Evolutionary conservation across 2,797 vertebrate genomes (phyloP), one percentile per base, ranked within the genome.

Genomic region (Sylvilagus floridanus): DNA sequence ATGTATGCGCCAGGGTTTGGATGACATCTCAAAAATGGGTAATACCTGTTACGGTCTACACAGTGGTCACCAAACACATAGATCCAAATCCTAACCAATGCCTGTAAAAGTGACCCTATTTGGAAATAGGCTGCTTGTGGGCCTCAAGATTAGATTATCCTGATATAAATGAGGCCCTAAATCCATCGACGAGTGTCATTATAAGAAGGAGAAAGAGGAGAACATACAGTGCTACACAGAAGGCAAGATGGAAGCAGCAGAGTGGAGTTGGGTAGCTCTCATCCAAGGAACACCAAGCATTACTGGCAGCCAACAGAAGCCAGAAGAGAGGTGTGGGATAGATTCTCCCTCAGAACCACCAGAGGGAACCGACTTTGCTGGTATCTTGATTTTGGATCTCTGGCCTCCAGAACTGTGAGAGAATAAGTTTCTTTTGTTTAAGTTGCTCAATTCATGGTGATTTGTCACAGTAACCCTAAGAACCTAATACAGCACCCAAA

Each of bases 111-210:
- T 62, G 19, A n/a, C 7, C 54, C 79, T 63, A 35, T 35, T 90
- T 92, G 86, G 54, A 95, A 95, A 96, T 17, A 79, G 63, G 9
- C 13, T 69, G 13, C 68, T 88, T 42, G 62, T 17, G 19, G 50
- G 66, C 76, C 42, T 82, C 52, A 7, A 72, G 37, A 54, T 37
- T 13, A 92, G 13, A 81, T 76, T 47, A 82, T 76, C 42, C 5
- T 32, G 22, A 16, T 65, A 79, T 47, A 79, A 24, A 35, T 4
- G 17, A 54, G 62, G 50, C 17, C 75, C 52, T 42, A 75, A 84
- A 60, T 76, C 57, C 79, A 91, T 16, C 30, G 42, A 4, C 69
- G 35, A 81, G 84, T 76, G 47, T 65, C n/a, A 10, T 75, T 79
- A 4, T 68, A 57, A 71, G 19, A 63, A 2, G 71, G 37, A 78